Evolutionary conservation across 2,797 vertebrate genomes (phyloP).

Genomic region (Molothrus ater): DNA sequence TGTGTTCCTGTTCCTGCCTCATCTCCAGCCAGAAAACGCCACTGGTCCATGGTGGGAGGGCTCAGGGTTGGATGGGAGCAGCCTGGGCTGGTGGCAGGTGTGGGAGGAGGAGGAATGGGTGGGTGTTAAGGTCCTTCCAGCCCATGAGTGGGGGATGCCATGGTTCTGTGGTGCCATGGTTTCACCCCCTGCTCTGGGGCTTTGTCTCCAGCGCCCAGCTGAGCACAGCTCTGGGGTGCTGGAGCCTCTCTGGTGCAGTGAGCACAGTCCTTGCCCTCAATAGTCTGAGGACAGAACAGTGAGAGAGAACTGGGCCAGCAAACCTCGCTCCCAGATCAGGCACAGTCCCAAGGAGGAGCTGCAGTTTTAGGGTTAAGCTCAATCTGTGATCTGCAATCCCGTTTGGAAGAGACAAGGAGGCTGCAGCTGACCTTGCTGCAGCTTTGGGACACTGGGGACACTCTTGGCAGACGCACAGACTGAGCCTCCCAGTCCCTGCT

Average conservation of each 20-base stretch:
- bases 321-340: neutral
- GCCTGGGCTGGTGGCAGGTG: fast-evolving
- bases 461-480: fast-evolving
- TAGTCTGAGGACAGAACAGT: neutral
- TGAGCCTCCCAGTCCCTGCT: neutral
- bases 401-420: neutral
- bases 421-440: neutral
- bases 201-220: neutral
- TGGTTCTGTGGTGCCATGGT: fast-evolving
- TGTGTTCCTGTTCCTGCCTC: neutral
- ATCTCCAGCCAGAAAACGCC: fast-evolving
- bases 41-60: fast-evolving
- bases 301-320: constrained; percentile 24
- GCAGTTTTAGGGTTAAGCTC: neutral
- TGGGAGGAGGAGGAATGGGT: neutral
- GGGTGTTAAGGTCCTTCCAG: neutral
- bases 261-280: constrained; percentile 28
- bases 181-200: neutral
- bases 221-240: neutral
- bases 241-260: neutral
- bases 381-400: neutral
- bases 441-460: neutral
- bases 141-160: fast-evolving
- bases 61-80: neutral
- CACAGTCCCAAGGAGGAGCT: neutral